A percentile compares a stretch with the other conserved stretches of the same genome.
phyloP scores from a whole-genome alignment of 2,113 vertebrate species.

The Pedionomus torquatus region DNA sequence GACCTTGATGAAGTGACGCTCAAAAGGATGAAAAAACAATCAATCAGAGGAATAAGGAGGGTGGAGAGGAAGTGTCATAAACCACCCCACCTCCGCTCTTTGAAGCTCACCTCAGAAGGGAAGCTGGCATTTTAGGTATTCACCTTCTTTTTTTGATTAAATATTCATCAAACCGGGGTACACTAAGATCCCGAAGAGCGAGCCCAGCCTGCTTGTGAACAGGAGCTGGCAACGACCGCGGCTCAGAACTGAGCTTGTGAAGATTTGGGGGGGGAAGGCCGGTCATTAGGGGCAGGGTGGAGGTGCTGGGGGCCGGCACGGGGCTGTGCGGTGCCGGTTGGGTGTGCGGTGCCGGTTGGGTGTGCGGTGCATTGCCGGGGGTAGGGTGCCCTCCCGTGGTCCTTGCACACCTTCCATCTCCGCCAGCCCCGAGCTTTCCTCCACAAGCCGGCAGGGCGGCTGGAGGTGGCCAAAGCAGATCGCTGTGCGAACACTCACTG shows the following conservation, averaged over 20 bases:
- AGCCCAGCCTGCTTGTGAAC: not conserved
- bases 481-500: conserved; percentile 7
- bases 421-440: not conserved
- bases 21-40: not conserved
- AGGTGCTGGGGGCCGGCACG: fast-evolving
- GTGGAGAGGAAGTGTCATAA: not conserved
- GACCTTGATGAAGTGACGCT: not conserved
- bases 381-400: not conserved
- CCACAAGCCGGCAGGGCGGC: fast-evolving
- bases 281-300: not conserved
- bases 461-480: fast-evolving
- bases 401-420: not conserved
- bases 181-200: fast-evolving
- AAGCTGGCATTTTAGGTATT: not conserved
- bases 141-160: not conserved
- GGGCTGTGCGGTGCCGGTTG: not conserved
- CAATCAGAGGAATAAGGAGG: not conserved
- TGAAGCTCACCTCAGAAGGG: not conserved
- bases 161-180: fast-evolving
- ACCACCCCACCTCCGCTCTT: not conserved
- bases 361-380: fast-evolving
- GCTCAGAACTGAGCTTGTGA: not conserved
- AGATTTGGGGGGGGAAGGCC: fast-evolving
- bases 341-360: fast-evolving
- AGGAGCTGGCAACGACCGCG: fast-evolving